Conservation (phyloP, 2,113 vertebrate genomes). For the Austrofundulus limnaeus region DNA sequence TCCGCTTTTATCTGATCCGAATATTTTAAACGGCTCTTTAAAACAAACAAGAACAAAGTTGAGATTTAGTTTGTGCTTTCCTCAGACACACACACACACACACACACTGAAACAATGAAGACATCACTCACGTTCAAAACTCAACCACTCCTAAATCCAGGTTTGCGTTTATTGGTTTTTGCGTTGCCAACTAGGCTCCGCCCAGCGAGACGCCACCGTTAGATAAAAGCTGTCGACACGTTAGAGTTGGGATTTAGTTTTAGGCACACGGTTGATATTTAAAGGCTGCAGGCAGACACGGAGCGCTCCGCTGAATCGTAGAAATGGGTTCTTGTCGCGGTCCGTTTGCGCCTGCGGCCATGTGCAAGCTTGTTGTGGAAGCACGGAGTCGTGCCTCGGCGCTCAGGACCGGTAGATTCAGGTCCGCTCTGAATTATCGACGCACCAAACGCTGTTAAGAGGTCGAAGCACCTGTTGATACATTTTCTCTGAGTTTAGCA, state of each 20-base stretch:
- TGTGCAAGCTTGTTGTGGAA: conserved; percentile 64
- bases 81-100: too few relatives aligned
- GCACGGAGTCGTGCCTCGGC: conserved; percentile 35
- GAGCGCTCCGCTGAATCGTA: conserved; percentile 21
- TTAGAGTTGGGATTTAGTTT: conserved; percentile 48
- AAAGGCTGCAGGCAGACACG: conserved; percentile 61
- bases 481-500: conserved; percentile 32
- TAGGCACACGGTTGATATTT: conserved; percentile 70
- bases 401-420: conserved; percentile 9
- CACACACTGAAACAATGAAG: too few relatives aligned
- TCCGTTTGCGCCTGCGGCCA: conserved; percentile 63
- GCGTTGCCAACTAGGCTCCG: too few relatives aligned
- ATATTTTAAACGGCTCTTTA: too few relatives aligned
- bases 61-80: too few relatives aligned
- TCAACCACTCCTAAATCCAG: too few relatives aligned
- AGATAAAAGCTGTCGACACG: conserved; percentile 26
- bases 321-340: conserved; percentile 17
- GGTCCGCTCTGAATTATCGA: conserved; percentile 2
- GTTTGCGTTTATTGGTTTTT: too few relatives aligned
- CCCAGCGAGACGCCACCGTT: conserved; percentile 4
- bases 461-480: conserved; percentile 27
- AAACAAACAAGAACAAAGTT: too few relatives aligned
- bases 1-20: too few relatives aligned
- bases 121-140: too few relatives aligned
- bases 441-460: conserved; percentile 25